Conservation (phyloP, 2,888 invertebrate genomes). For the Melanophora roralis region DNA sequence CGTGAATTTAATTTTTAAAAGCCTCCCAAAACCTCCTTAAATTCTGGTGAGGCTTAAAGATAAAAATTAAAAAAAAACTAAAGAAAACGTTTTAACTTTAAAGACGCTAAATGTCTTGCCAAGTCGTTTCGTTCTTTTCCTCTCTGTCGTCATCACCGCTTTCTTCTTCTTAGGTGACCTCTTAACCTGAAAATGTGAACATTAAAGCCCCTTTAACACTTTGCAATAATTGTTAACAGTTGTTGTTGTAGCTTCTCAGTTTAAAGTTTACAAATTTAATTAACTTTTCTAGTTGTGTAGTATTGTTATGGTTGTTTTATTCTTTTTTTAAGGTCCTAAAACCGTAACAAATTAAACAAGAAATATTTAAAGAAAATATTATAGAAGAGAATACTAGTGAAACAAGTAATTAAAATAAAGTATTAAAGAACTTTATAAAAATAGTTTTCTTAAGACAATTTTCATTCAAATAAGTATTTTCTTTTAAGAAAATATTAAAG, state of each 20-base stretch:
- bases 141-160: background rate
- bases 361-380: slow-evolving; percentile 20
- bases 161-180: slow-evolving; percentile 5
- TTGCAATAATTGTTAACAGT: slow-evolving; percentile 31
- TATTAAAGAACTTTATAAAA: background rate
- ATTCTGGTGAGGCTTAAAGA: no score
- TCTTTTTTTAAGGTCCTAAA: background rate
- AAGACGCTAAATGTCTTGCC: background rate
- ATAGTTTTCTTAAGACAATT: no score
- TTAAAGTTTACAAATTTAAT: slow-evolving; percentile 36
- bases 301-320: background rate
- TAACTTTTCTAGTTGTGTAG: slow-evolving; percentile 41
- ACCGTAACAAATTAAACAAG: slow-evolving; percentile 23
- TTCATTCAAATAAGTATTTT: background rate
- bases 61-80: background rate
- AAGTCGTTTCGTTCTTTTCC: no score
- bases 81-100: background rate
- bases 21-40: no score
- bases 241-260: background rate
- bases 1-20: no score
- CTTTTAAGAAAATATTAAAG: background rate
- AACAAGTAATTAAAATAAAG: no score
- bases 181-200: slow-evolving; percentile 34
- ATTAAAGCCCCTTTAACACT: slow-evolving; percentile 12
- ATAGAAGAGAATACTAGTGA: background rate